Conservation (phyloP, 2,797 vertebrate genomes). For the Otolemur crassicaudatus region DNA sequence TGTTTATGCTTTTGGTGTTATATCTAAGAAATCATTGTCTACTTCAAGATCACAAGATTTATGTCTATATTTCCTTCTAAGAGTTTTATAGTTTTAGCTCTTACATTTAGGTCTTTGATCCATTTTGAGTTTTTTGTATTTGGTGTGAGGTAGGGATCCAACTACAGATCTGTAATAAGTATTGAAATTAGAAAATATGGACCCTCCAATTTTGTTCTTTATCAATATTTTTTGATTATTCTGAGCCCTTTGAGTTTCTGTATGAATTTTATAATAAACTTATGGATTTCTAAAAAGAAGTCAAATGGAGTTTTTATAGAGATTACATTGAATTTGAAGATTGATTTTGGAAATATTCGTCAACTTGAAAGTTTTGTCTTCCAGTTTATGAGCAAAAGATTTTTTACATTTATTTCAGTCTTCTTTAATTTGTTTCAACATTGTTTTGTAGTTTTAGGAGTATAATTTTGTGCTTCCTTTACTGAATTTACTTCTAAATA, state of each 20-base stretch:
- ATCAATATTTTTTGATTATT: neutral
- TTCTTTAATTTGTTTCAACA: neutral
- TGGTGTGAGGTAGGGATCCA: neutral
- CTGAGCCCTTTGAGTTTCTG: neutral
- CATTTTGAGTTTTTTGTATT: neutral
- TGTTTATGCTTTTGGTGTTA: neutral
- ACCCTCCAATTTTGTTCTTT: neutral
- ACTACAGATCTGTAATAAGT: neutral
- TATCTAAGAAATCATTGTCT: neutral
- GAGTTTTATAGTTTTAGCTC: neutral
- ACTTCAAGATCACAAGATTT: neutral
- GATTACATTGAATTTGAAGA: neutral
- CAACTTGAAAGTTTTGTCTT: conserved; percentile 18
- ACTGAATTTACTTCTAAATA: neutral
- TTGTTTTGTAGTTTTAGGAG: neutral
- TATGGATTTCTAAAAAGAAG: neutral
- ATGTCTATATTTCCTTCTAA: too few relatives aligned
- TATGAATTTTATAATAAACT: neutral
- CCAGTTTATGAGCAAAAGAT: neutral
- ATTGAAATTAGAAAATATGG: neutral
- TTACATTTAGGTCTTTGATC: neutral
- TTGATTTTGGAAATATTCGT: neutral
- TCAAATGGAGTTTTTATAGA: neutral
- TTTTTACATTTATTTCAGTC: neutral
- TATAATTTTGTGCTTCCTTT: neutral